These are phyloP conservation scores for Ceratitis capitata DNA, from an alignment of 1,140 invertebrate genomes.

Conservation along the genomic window DNA sequence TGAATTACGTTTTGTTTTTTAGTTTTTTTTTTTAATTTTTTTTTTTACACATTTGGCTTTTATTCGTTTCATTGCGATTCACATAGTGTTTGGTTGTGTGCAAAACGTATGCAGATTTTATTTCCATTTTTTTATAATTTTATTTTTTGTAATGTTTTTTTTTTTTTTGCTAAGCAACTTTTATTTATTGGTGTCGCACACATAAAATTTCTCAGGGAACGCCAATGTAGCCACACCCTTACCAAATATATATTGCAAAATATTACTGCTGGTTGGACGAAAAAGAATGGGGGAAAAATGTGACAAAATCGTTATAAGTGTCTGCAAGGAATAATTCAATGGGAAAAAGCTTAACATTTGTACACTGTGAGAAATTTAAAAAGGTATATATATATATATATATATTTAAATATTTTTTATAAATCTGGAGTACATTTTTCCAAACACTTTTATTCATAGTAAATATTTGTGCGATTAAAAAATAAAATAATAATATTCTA, in stretches of 20 bases:
- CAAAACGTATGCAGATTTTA: not conserved
- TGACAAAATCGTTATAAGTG: not conserved
- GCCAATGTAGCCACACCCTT: not conserved
- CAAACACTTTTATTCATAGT: too few relatives aligned
- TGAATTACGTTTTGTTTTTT: not conserved
- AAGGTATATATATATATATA: too few relatives aligned
- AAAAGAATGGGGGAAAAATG: not conserved
- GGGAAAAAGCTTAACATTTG: not conserved
- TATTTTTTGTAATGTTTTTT: not conserved
- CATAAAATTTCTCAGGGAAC: not conserved
- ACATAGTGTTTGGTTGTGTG: not conserved
- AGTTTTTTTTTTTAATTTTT: not conserved
- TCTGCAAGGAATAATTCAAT: not conserved
- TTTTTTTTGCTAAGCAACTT: not conserved
- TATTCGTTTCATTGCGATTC: not conserved
- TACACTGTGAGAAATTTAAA: not conserved
- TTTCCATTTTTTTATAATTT: not conserved
- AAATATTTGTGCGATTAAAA: too few relatives aligned
- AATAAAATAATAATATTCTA: too few relatives aligned
- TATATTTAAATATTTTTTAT: too few relatives aligned
- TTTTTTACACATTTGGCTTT: not conserved
- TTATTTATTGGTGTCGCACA: slow-evolving; percentile 25
- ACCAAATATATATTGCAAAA: slow-evolving; percentile 30
- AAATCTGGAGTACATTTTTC: too few relatives aligned
- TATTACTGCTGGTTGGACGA: not conserved